These are phyloP conservation scores for Balanococcus diminutus DNA, from an alignment of 2,888 invertebrate genomes.

Conservation along the genomic window DNA sequence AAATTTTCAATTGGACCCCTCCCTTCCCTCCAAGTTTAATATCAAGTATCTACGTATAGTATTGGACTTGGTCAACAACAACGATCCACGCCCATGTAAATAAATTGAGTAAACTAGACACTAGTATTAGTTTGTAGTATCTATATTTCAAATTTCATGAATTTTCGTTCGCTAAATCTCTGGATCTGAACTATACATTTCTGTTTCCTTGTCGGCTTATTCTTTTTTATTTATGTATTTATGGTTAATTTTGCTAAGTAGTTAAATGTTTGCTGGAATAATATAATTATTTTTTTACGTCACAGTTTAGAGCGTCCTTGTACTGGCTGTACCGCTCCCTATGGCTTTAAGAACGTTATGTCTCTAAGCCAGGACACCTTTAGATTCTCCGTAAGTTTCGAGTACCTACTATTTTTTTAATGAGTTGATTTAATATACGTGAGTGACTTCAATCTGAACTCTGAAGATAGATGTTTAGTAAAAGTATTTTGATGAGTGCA, in stretches of 20 bases:
- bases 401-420: neutral
- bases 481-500: too few species aligned
- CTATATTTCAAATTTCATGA: too few species aligned
- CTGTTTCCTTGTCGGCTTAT: constrained; percentile 45
- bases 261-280: neutral
- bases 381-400: constrained; percentile 81
- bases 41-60: too few species aligned
- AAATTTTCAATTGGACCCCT: too few species aligned
- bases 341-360: constrained; percentile 95
- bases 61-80: too few species aligned
- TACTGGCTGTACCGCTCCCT: constrained; percentile 87
- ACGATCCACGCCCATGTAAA: too few species aligned
- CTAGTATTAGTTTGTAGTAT: too few species aligned
- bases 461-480: too few species aligned
- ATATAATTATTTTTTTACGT: neutral
- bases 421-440: neutral
- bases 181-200: too few species aligned
- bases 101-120: too few species aligned
- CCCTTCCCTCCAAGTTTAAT: too few species aligned
- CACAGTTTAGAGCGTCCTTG: constrained; percentile 74
- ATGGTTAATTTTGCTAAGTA: constrained; percentile 3
- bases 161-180: too few species aligned
- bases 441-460: neutral
- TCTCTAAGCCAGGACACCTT: constrained; percentile 81
- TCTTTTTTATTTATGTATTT: constrained; percentile 44